These are phyloP conservation scores for Poeciliopsis turrubarensis DNA, from an alignment of 2,113 vertebrate species.

Conservation along the genomic window DNA sequence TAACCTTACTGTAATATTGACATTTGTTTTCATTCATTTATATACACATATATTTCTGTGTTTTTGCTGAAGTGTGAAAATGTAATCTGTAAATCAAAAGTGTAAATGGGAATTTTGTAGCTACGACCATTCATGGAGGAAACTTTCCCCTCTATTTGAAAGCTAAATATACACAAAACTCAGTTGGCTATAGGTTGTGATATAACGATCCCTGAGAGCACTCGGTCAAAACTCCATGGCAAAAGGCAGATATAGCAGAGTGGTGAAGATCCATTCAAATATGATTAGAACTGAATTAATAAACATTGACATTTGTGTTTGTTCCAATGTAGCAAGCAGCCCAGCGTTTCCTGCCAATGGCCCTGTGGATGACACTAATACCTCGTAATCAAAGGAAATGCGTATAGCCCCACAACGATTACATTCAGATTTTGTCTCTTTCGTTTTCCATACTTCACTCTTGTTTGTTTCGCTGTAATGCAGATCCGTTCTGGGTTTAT, in stretches of 20 bases:
- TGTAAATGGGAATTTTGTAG: conserved; percentile 39
- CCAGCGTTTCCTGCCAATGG: conserved; percentile 69
- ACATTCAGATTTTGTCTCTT: conserved; percentile 72
- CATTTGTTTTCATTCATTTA: not conserved
- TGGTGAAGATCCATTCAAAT: conserved; percentile 72
- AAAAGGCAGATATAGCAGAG: conserved; percentile 59
- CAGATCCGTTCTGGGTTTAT: conserved; percentile 75
- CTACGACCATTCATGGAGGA: conserved; percentile 50
- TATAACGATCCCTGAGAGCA: conserved; percentile 52
- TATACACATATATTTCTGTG: not conserved
- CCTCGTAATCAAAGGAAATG: conserved; percentile 77
- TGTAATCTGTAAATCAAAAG: conserved; percentile 9
- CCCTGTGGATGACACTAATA: conserved; percentile 73
- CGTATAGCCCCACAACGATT: conserved; percentile 64
- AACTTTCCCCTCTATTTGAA: conserved; percentile 42
- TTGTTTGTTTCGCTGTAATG: conserved; percentile 74
- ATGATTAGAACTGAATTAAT: conserved; percentile 76
- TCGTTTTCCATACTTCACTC: conserved; percentile 68
- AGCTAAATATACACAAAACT: conserved; percentile 37
- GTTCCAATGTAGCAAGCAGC: conserved; percentile 71
- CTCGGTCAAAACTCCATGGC: conserved; percentile 57
- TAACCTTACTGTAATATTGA: no score
- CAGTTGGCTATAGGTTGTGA: conserved; percentile 52
- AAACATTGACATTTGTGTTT: conserved; percentile 74
- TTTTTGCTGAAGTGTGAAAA: conserved; percentile 5